phyloP scores from a whole-genome alignment of 2,888 invertebrate genomes.

The Dryadula phaetusa region DNA sequence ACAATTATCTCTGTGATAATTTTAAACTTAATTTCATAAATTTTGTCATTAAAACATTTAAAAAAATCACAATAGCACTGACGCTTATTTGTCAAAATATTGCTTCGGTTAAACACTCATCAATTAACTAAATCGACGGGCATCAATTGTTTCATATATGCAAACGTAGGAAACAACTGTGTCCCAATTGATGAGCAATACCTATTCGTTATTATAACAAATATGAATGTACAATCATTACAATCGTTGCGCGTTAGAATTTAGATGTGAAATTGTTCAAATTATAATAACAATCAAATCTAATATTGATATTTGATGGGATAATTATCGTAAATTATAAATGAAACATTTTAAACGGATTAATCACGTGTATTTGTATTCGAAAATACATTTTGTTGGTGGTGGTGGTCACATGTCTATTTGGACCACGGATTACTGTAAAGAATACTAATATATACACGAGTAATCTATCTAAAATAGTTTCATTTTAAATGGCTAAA shows the following conservation, averaged over 20 bases:
- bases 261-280: conserved; percentile 2
- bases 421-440: too few relatives aligned
- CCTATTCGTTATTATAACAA: conserved; percentile 34
- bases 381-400: too few relatives aligned
- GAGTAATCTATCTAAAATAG: too few relatives aligned
- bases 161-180: conserved; percentile 37
- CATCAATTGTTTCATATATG: conserved; percentile 43
- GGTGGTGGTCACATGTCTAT: too few relatives aligned
- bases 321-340: not conserved
- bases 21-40: not conserved
- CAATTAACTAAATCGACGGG: conserved; percentile 49
- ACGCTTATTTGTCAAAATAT: conserved; percentile 40
- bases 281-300: not conserved
- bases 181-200: conserved; percentile 34
- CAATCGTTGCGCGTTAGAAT: not conserved
- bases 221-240: conserved; percentile 19
- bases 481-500: too few relatives aligned
- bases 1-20: not conserved
- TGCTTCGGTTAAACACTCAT: conserved; percentile 48
- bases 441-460: too few relatives aligned
- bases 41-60: not conserved
- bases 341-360: too few relatives aligned
- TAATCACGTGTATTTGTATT: too few relatives aligned
- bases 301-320: not conserved
- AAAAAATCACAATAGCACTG: not conserved